Evolutionary conservation across 2,113 vertebrate species (phyloP).

Genomic region (Phyllopteryx taeniolatus): DNA sequence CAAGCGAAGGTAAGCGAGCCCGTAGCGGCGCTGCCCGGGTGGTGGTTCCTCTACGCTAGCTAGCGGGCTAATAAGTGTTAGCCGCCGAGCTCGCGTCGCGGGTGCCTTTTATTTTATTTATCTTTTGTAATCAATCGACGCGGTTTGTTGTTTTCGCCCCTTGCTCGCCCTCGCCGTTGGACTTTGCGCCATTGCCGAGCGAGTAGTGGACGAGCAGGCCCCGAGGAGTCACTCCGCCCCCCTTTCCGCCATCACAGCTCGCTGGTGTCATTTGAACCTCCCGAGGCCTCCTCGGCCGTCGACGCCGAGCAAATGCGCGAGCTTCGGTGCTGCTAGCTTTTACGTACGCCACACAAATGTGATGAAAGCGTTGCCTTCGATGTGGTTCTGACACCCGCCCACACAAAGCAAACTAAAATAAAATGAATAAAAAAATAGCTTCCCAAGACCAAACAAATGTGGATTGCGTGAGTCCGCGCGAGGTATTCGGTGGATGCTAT

Average conservation of each 20-base stretch:
- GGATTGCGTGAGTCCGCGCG: background rate
- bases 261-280: conserved; percentile 57
- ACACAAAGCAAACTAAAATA: too few relatives aligned
- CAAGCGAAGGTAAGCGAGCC: conserved; percentile 71
- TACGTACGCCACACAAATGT: conserved; percentile 15
- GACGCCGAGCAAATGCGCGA: conserved; percentile 26
- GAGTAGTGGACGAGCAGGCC: conserved; percentile 56
- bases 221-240: conserved; percentile 60
- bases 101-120: background rate
- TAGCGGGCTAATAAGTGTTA: conserved; percentile 1
- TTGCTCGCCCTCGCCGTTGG: background rate
- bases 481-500: background rate
- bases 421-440: background rate
- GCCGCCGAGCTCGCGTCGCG: background rate
- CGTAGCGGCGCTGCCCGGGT: background rate
- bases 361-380: background rate
- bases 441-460: conserved; percentile 3
- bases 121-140: too few relatives aligned
- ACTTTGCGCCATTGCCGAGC: background rate
- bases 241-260: conserved; percentile 68
- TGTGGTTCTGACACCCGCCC: too few relatives aligned
- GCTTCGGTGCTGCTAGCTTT: conserved; percentile 1
- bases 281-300: conserved; percentile 50
- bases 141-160: background rate
- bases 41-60: conserved; percentile 56